Base-by-base conservation (phyloP, 1,140 invertebrate species). In the Ylistrum balloti region DNA sequence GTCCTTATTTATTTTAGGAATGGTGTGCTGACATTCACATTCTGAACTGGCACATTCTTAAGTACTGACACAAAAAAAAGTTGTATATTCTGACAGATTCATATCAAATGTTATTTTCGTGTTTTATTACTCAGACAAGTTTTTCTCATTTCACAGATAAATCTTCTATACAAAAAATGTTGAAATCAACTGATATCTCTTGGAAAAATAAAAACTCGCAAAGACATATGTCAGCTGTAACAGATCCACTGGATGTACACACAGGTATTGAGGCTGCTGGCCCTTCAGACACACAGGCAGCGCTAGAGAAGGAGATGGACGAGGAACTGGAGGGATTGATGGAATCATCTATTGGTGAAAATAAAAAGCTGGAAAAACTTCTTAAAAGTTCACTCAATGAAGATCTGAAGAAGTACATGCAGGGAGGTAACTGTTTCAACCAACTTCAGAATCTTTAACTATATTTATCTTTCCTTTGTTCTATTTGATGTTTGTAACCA, bases 301-400 rank as follows among this genome's bases (percentile, higher is more conserved):
- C 5, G 56, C 3, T 28, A 74, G 56, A 74, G 7, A 48, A 48
- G n/a, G 22, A 28, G n/a, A 5, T 74, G 9, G 45, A 74, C n/a
- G 88, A 92, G 20, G 88, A 90, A 33, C 88, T 92, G 15, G 89
- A 90, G 34, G 85, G 89, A 9, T 90, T 90, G 20, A 74, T 74
- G n/a, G n/a, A 28, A 74, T n/a, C 56, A 74, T 74, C 56, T 2
- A n/a, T 74, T 74, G 56, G 56, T n/a, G n/a, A 74, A 22, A 74
- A 74, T 11, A 74, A 74, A 74, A 22, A 74, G 56, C 56, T 74
- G n/a, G 20, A 74, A 28, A 74, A n/a, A 28, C 56, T 74, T 74
- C 56, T 74, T n/a, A 74, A 28, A 74, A 7, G 1, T 74, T 74
- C 56, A 0, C 11, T 74, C 0, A 74, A 74, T 74, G 56, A 74